Percentiles rank a stretch among this genome's conserved stretches.
phyloP scores from a whole-genome alignment of 2,888 invertebrate genomes.

The Trachelus stipa region DNA sequence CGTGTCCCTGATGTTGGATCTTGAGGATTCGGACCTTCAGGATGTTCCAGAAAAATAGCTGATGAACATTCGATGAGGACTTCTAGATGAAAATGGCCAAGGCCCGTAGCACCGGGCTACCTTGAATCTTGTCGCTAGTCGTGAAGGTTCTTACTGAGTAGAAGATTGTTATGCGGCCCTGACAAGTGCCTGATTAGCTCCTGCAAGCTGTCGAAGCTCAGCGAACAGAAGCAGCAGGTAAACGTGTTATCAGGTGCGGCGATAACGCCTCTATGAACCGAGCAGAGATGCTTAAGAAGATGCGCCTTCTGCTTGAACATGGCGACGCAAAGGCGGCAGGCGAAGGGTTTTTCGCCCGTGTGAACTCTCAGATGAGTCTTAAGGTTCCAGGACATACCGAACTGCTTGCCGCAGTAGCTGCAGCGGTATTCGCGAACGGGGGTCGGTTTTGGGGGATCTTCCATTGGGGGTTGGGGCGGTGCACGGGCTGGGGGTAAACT shows the following conservation, averaged over 20 bases:
- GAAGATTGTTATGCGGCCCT: constrained; percentile 88
- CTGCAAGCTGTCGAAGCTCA: constrained; percentile 87
- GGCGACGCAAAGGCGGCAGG: constrained; percentile 88
- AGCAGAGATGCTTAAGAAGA: constrained; percentile 87
- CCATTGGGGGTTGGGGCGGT: constrained; percentile 70
- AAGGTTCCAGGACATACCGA: constrained; percentile 93
- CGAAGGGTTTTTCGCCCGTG: constrained; percentile 90
- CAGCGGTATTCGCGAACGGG: constrained; percentile 88
- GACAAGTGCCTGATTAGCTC: constrained; percentile 89
- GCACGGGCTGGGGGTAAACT: constrained; percentile 70
- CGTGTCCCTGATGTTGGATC: background rate
- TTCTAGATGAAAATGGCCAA: background rate
- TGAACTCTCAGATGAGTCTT: constrained; percentile 90
- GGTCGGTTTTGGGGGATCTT: constrained; percentile 71
- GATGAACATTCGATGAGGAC: background rate
- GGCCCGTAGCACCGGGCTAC: constrained; percentile 39
- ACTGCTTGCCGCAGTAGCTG: constrained; percentile 90
- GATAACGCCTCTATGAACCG: constrained; percentile 89
- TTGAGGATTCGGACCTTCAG: background rate
- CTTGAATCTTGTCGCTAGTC: constrained; percentile 68
- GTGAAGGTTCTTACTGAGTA: constrained; percentile 88
- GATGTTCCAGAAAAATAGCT: background rate
- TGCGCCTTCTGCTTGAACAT: constrained; percentile 95
- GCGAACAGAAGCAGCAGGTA: constrained; percentile 89
- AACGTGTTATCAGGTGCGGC: constrained; percentile 84